Evolutionary conservation across 1,140 invertebrate genomes (phyloP), one percentile per base, ranked within the genome.

Genomic region (Ylistrum balloti): DNA sequence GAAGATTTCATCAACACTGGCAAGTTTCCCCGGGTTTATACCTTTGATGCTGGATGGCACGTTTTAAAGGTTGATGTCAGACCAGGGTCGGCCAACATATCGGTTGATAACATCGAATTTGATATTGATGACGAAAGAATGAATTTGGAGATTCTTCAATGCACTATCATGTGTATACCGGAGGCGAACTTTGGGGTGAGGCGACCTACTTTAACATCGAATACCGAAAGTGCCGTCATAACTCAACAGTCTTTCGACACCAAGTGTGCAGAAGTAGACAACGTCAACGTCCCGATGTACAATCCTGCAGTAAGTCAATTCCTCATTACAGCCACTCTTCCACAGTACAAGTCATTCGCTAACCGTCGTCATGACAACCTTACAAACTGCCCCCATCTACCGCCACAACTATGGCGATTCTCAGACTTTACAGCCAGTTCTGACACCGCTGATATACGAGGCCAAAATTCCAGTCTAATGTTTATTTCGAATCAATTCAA

Each of bases 231-330:
- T 7, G 91, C 88, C 86, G 28, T 17, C 2, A 89, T 92, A 28
- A 32, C 35, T 33, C 93, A 93, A 41, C 34, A 86, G 32, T 93
- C 92, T 20, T 93, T 91, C 38, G 74, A 33, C 13, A 92, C 92
- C 0, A 48, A 86, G 34, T 94, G 93, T 88, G 93, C 93, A 15
- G 93, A 94, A 48, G 91, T 93, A n/a, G 93, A 94, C 56, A 94
- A 94, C 87, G 91, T 94, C 0, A 91, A 94, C 35, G 88, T 94
- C 33, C 87, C 91, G 48, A 33, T 93, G 3, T 94, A 93, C 86
- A 86, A 91, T 33, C 35, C 74, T 0, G 85, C 86, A 13, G 56
- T 93, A 0, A 38, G 56, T 7, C 89, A 91, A 45, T 94, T 93
- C 34, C 74, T 87, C n/a, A 87, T 94, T 20, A 92, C 91, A 0